Percentiles rank a stretch among this genome's conserved stretches.
Conservation (phyloP, 2,113 vertebrate genomes). For the Cynocephalus volans region DNA sequence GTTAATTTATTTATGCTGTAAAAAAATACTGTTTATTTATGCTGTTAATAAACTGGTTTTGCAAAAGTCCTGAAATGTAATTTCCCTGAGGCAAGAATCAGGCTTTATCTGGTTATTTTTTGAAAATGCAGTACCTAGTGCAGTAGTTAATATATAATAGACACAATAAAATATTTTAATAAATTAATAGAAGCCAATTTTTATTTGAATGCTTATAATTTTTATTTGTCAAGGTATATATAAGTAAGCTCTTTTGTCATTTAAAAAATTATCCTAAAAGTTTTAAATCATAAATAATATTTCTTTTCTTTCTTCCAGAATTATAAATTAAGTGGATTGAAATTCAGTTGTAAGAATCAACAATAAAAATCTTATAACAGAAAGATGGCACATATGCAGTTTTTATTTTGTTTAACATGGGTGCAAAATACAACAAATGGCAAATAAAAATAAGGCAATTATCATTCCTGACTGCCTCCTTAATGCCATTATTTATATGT, state of each 20-base stretch:
- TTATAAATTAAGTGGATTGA: neutral
- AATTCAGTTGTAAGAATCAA: neutral
- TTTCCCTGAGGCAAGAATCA: neutral
- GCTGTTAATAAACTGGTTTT: neutral
- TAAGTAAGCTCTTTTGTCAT: neutral
- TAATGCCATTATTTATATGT: neutral
- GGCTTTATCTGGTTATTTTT: neutral
- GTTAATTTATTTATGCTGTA: neutral
- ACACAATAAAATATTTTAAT: neutral
- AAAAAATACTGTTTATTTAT: too few species aligned
- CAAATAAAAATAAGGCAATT: neutral
- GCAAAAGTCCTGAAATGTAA: neutral
- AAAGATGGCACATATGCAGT: neutral
- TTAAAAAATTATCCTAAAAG: neutral
- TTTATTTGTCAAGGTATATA: neutral
- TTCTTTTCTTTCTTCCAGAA: neutral
- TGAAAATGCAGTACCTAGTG: neutral
- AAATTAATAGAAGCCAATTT: neutral
- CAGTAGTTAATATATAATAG: neutral
- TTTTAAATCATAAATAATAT: neutral
- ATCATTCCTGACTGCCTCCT: neutral
- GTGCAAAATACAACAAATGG: neutral
- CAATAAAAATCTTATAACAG: neutral
- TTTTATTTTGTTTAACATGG: neutral
- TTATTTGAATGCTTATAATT: neutral